Percentiles rank a stretch among this genome's conserved stretches.
Conservation (phyloP, 2,797 vertebrate species). For the Sternotherus odoratus region DNA sequence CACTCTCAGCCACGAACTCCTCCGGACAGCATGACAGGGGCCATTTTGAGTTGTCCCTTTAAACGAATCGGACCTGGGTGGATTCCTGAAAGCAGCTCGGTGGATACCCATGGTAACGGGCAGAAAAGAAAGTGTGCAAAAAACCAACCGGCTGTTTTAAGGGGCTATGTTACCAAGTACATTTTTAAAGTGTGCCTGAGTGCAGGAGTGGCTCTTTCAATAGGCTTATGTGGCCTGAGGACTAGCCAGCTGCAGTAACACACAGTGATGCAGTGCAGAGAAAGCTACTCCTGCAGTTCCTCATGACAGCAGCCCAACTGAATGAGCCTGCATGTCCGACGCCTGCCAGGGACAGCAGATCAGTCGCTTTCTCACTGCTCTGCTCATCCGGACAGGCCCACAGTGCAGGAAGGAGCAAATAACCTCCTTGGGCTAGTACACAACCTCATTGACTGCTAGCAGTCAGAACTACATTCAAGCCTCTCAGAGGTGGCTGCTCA, state of each 20-base stretch:
- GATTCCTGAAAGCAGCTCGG: not conserved
- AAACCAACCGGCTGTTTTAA: not conserved
- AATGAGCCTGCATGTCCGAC: not conserved
- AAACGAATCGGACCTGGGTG: not conserved
- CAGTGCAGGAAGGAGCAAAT: accelerated
- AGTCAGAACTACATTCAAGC: not conserved
- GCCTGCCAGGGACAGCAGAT: not conserved
- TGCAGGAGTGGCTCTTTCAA: not conserved
- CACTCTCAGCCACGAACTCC: not conserved
- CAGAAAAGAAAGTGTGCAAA: not conserved
- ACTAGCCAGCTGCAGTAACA: not conserved
- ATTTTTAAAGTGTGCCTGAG: not conserved
- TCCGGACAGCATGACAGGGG: too few species aligned
- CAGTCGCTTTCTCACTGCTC: not conserved
- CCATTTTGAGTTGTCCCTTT: not conserved
- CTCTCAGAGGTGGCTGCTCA: not conserved
- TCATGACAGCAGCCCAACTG: not conserved
- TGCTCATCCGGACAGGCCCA: not conserved
- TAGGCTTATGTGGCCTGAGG: not conserved
- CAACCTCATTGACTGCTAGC: accelerated
- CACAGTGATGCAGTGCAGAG: not conserved
- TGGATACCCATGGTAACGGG: not conserved
- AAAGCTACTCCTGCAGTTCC: not conserved
- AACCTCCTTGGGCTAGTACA: not conserved
- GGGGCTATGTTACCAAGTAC: not conserved